Base-by-base conservation (phyloP, 2,888 invertebrate genomes). In the Axea sp. region DNA sequence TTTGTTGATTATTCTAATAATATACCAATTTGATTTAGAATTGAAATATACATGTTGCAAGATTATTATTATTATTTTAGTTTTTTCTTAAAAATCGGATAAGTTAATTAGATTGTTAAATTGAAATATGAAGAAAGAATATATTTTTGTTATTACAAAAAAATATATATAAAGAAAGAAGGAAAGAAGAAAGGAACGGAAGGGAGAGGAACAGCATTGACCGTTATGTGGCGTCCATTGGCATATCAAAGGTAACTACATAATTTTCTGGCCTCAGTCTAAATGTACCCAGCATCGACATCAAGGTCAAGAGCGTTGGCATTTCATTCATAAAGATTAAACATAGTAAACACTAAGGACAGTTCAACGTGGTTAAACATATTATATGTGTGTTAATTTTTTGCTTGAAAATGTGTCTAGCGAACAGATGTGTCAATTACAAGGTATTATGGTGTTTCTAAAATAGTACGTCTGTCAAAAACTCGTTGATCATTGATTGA, bases 151-250 rank as follows among this genome's bases (percentile, higher is more conserved):
- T n/a, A n/a, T n/a, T n/a, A n/a, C n/a, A 37, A 43, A 62, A 64
- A 67, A 41, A 47, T 65, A 45, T 43, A 33, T 49, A 51, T 33
- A 43, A 57, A 72, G 39, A 31, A 41, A 59, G 51, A 53, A 64
- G 65, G 51, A 49, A 45, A 47, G 51, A 65, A 43, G 57, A 67
- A 59, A 15, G 71, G 43, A 31, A 24, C 2, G 7, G 75, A 71
- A 67, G 64, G 73, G 78, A 77, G 80, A 76, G 79, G 80, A 76
- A 75, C 77, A 74, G 75, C 76, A 76, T 76, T 79, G 81, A 84
- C 85, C 86, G 86, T 85, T 86, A 86, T 82, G 64, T 76, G 75
- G 76, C 74, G 76, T 76, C 77, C 79, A 77, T 47, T 75, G 77
- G 73, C 75, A 69, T 73, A 74, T 69, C 76, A 76, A 78, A 80